phyloP scores from a whole-genome alignment of 2,113 vertebrate genomes.

The Glaucidium brasilianum region DNA sequence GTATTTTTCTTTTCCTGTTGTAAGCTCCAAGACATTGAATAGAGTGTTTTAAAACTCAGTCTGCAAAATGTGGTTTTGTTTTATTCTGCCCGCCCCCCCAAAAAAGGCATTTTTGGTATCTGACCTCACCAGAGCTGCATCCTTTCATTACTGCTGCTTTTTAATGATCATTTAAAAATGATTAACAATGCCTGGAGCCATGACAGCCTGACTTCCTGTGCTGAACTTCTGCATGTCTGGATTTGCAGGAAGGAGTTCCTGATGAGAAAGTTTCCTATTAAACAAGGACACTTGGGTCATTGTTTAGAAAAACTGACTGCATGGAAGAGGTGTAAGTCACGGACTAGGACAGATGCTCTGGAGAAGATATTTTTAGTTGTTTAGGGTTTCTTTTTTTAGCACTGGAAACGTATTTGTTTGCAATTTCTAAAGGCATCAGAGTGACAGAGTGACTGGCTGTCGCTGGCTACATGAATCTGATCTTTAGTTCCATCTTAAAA shows the following conservation, averaged over 20 bases:
- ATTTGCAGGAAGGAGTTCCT: conserved; percentile 57
- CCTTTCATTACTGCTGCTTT: conserved; percentile 15
- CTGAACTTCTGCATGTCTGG: conserved; percentile 62
- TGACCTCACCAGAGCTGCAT: conserved; percentile 62
- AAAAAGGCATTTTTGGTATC: conserved; percentile 58
- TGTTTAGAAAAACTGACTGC: conserved; percentile 53
- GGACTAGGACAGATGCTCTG: neutral
- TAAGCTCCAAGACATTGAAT: neutral
- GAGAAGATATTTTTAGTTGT: neutral
- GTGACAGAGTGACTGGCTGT: neutral
- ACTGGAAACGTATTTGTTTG: neutral
- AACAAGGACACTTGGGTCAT: conserved; percentile 63
- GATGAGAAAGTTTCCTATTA: conserved; percentile 44
- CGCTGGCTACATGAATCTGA: neutral
- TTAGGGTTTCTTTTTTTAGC: conserved; percentile 7
- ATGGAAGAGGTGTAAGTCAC: neutral
- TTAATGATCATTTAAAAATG: conserved; percentile 74
- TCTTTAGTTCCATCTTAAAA: neutral
- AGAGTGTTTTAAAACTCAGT: neutral
- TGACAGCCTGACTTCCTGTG: conserved; percentile 67
- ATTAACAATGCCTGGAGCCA: conserved; percentile 73
- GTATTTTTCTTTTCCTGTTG: conserved; percentile 1
- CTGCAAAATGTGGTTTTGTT: conserved; percentile 40
- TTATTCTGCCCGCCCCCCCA: neutral
- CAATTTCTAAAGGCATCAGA: conserved; percentile 22